Conservation (phyloP, 2,888 invertebrate species). For the Athrips mouffetella region DNA sequence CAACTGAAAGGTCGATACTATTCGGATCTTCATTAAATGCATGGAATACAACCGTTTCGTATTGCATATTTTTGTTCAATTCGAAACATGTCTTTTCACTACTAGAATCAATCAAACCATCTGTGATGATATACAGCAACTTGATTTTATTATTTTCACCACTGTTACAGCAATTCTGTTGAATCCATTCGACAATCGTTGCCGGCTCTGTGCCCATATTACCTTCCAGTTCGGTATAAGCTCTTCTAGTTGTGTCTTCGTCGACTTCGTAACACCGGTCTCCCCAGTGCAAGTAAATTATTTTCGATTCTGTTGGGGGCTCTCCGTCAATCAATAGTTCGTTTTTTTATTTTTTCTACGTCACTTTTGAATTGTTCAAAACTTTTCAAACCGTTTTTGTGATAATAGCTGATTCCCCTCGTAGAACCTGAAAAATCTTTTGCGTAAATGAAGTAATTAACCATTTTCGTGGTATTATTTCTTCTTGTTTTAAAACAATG, state of each 20-base stretch:
- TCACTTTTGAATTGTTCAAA: constrained; percentile 30
- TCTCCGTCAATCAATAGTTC: constrained; percentile 21
- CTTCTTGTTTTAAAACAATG: too few species aligned
- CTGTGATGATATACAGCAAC: constrained; percentile 37
- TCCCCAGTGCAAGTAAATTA: constrained; percentile 38
- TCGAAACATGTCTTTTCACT: constrained; percentile 24
- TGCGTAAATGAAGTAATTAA: constrained; percentile 30
- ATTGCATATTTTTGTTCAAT: constrained; percentile 31
- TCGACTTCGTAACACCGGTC: constrained; percentile 28
- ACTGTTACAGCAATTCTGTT: constrained; percentile 18
- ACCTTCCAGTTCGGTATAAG: constrained; percentile 12
- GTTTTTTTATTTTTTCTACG: constrained; percentile 27
- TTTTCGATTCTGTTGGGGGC: constrained; percentile 25
- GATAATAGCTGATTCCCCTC: constrained; percentile 23
- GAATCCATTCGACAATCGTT: constrained; percentile 15
- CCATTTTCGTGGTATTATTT: too few species aligned
- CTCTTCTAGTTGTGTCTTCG: constrained; percentile 23
- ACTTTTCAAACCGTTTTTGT: constrained; percentile 30
- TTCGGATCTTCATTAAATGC: constrained; percentile 24
- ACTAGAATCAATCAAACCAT: constrained; percentile 25
- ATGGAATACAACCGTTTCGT: constrained; percentile 36
- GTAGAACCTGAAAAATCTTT: constrained; percentile 35
- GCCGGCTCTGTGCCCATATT: constrained; percentile 22
- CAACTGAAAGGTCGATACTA: constrained; percentile 33
- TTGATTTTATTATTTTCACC: constrained; percentile 27